A percentile compares a stretch with the other conserved stretches of the same genome.
Conservation (phyloP, 2,797 vertebrate species). For the Petrocephalus schoutedeni region DNA sequence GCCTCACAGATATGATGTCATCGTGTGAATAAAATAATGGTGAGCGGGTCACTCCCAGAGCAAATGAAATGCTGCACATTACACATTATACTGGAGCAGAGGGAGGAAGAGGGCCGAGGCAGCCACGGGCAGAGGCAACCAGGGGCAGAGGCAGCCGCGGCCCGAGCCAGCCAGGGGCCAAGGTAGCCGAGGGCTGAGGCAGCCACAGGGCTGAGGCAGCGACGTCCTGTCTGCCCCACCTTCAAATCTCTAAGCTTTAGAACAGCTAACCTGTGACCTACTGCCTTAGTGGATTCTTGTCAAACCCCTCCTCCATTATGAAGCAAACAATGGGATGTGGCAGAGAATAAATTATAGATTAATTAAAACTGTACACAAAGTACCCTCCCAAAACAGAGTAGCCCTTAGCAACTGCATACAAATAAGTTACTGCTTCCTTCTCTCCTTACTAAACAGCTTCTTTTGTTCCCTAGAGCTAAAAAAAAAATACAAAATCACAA, state of each 20-base stretch:
- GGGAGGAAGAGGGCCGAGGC: neutral
- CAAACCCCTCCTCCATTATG: neutral
- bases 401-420: conserved; percentile 15
- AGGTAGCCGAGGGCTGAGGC: no score
- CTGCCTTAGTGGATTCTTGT: neutral
- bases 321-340: neutral
- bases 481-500: neutral
- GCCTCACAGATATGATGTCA: conserved; percentile 1
- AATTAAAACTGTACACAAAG: conserved; percentile 15
- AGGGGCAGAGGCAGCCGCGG: no score
- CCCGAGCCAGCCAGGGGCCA: no score
- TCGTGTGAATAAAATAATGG: neutral
- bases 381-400: conserved; percentile 7
- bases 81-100: neutral
- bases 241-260: neutral
- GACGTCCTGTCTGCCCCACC: neutral
- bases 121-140: neutral
- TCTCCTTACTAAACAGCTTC: neutral
- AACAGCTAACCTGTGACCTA: neutral
- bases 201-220: neutral
- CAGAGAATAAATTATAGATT: conserved; percentile 20
- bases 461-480: neutral
- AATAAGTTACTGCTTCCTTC: neutral
- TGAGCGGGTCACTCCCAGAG: neutral
- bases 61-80: neutral